Evolutionary conservation across 2,888 invertebrate genomes (phyloP).

Genomic region (Drosophila cognata): DNA sequence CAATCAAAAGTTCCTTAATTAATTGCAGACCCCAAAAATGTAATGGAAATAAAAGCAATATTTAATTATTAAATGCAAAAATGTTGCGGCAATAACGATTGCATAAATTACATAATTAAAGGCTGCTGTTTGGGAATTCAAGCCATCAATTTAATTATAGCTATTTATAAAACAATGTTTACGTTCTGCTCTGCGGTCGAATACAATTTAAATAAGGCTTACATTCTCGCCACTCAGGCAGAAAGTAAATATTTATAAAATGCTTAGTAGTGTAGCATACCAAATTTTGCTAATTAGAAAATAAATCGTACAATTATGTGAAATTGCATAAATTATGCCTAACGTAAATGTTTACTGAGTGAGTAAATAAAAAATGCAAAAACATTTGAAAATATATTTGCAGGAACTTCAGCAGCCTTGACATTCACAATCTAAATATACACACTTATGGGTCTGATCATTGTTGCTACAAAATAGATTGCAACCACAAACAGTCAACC

Average conservation of each 20-base stretch:
- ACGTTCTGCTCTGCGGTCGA: constrained; percentile 38
- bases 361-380: not conserved
- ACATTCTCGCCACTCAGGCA: not conserved
- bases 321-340: constrained; percentile 31
- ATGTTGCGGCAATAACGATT: constrained; percentile 6
- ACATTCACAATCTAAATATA: not conserved
- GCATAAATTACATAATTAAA: constrained; percentile 58
- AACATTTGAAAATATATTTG: not conserved
- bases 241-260: constrained; percentile 55
- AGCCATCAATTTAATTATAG: constrained; percentile 66
- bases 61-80: constrained; percentile 8
- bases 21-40: constrained; percentile 10
- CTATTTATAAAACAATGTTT: constrained; percentile 31
- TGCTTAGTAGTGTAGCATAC: constrained; percentile 21
- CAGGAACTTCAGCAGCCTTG: not conserved
- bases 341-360: not conserved
- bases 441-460: not conserved
- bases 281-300: constrained; percentile 58
- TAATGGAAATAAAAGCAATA: not conserved
- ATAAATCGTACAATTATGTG: constrained; percentile 44
- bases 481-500: not conserved
- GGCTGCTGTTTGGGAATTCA: constrained; percentile 30
- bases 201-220: constrained; percentile 37
- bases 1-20: constrained; percentile 3
- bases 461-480: not conserved